A percentile compares a stretch with the other conserved stretches of the same genome.
These are phyloP conservation scores for Nymphalis polychloros DNA, from an alignment of 2,888 invertebrate species.

Conservation along the genomic window DNA sequence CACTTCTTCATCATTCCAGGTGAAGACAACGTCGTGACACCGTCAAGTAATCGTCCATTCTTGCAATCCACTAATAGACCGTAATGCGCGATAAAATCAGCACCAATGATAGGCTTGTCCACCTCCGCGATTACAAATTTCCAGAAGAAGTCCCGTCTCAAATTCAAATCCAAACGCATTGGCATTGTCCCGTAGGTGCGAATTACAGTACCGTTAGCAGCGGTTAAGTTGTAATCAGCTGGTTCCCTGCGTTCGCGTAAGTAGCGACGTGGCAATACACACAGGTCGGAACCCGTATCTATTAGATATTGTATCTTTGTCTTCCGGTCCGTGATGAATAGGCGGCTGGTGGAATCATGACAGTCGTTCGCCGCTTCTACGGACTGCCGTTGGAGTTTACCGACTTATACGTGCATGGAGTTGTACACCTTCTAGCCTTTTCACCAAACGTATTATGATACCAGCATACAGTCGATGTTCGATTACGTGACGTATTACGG, in stretches of 20 bases:
- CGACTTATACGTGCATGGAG: constrained; percentile 13
- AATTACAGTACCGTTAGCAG: constrained; percentile 21
- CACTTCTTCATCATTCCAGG: no score
- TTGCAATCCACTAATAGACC: no score
- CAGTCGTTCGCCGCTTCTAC: constrained; percentile 32
- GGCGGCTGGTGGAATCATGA: constrained; percentile 20
- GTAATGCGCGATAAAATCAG: no score
- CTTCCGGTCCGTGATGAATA: constrained; percentile 33
- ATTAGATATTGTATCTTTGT: constrained; percentile 28
- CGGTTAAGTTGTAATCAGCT: constrained; percentile 2
- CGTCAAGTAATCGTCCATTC: no score
- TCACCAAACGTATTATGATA: constrained; percentile 15
- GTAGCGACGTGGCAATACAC: constrained; percentile 12
- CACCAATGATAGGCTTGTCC: no score
- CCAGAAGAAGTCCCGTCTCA: no score
- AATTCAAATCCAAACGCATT: no score
- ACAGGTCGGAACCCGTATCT: constrained; percentile 31
- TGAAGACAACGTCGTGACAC: no score
- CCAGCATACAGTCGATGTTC: constrained; percentile 5
- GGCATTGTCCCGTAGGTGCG: no score
- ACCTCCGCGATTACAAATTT: no score
- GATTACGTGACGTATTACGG: constrained; percentile 1
- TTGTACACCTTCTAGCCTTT: constrained; percentile 17
- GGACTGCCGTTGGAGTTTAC: no score
- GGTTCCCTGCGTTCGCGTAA: not conserved